Conservation (phyloP, 2,113 vertebrate species). For the Grantiella picta region DNA sequence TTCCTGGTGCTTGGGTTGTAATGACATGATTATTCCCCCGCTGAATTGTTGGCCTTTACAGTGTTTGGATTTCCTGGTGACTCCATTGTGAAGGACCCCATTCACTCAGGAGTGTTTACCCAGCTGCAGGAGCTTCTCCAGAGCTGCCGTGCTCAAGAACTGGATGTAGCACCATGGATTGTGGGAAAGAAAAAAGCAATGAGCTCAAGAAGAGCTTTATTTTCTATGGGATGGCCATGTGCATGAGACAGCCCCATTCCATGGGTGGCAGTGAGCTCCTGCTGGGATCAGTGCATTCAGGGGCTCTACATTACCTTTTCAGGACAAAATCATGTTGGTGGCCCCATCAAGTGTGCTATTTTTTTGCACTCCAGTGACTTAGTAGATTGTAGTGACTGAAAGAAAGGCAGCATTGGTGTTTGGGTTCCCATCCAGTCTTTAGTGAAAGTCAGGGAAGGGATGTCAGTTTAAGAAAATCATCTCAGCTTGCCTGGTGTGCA, state of each 20-base stretch:
- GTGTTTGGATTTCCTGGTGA: conserved; percentile 38
- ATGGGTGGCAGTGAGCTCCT: neutral
- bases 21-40: neutral
- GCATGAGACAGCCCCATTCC: neutral
- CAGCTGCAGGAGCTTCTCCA: conserved; percentile 33
- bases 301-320: neutral
- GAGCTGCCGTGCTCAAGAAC: neutral
- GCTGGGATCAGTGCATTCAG: neutral
- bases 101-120: conserved; percentile 44
- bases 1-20: neutral
- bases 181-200: neutral
- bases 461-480: neutral
- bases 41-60: conserved; percentile 4
- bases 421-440: neutral
- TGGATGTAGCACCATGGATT: neutral
- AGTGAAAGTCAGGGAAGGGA: neutral
- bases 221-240: accelerated
- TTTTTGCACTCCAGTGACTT: neutral
- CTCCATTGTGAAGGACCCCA: conserved; percentile 23
- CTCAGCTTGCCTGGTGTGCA: neutral
- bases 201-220: neutral
- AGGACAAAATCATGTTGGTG: neutral
- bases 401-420: neutral
- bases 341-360: neutral
- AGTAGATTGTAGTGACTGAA: neutral